Base-by-base conservation (phyloP, 2,888 invertebrate species). In the Pseudococcus jackbeardsleyi region DNA sequence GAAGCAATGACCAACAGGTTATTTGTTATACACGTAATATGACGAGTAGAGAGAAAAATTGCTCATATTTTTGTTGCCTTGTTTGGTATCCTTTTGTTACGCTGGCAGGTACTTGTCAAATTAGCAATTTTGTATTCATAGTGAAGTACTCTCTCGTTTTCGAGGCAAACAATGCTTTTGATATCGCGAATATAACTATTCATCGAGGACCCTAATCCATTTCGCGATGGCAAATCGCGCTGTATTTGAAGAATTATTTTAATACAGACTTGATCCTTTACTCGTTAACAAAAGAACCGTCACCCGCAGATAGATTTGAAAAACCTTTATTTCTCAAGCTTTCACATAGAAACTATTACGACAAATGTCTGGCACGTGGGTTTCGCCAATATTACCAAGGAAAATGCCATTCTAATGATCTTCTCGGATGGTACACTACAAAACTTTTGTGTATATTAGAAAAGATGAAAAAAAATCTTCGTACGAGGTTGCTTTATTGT, bases 161-260 rank as follows among this genome's bases (percentile, higher is more conserved):
- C 42, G 42, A n/a, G 33, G 72, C 72, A 72, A 72, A 72, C 72
- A 72, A 72, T 72, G 33, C 72, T 72, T 72, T 33, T 72, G 72
- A 33, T 72, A 72, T 72, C 72, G 72, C 72, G 72, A 33, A 72
- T 72, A 72, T 72, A 72, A 72, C 72, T 72, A 72, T 72, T 72
- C 72, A 72, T 33, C 72, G 72, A 72, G 72, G 72, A 72, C 72
- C 72, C 72, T 72, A 72, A 72, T 72, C 72, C 72, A 72, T 72
- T 72, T 72, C 72, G 72, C 33, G 72, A 72, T 72, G 72, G 72
- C 33, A 72, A 72, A 72, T 72, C 72, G 72, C 72, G 72, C 72
- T 72, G 12, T 72, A 72, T 72, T 72, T 72, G 72, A 72, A 72
- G 72, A 72, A 72, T 72, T 72, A 72, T 72, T 72, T 72, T 72